Evolutionary conservation across 1,140 invertebrate genomes (phyloP).

Genomic region (Drosophila sulfurigaster): DNA sequence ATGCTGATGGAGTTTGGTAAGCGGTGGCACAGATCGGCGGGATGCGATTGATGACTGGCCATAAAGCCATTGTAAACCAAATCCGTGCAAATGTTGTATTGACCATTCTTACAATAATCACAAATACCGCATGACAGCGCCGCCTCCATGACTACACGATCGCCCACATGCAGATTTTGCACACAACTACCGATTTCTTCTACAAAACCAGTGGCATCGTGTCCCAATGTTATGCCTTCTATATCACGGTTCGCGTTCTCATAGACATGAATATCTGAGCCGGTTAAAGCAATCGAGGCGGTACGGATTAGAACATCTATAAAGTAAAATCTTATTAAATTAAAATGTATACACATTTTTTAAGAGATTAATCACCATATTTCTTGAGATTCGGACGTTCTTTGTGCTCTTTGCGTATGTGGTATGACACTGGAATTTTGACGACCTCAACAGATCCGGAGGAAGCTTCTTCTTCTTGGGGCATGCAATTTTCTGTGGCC

Average conservation of each 20-base stretch:
- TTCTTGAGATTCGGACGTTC: conserved; percentile 39
- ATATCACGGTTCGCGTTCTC: conserved; percentile 59
- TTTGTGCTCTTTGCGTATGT: conserved; percentile 32
- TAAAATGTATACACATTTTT: background rate
- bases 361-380: conserved; percentile 43
- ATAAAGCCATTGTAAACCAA: conserved; percentile 73
- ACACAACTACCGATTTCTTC: conserved; percentile 64
- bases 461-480: background rate
- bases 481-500: background rate
- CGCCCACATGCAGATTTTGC: conserved; percentile 58
- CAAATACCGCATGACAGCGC: conserved; percentile 74
- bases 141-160: conserved; percentile 73
- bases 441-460: conserved; percentile 27
- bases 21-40: conserved; percentile 73
- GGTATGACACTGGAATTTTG: conserved; percentile 47
- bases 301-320: conserved; percentile 72
- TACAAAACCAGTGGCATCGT: conserved; percentile 72
- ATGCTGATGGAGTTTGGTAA: conserved; percentile 56
- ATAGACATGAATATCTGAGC: conserved; percentile 74
- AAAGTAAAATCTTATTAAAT: background rate
- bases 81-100: conserved; percentile 70
- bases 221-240: conserved; percentile 65
- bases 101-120: conserved; percentile 68
- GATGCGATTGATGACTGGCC: conserved; percentile 62
- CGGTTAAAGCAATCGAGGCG: conserved; percentile 55